Percentiles rank a stretch among this genome's conserved stretches.
phyloP scores from a whole-genome alignment of 2,888 invertebrate genomes.

The Micropterix aruncella region DNA sequence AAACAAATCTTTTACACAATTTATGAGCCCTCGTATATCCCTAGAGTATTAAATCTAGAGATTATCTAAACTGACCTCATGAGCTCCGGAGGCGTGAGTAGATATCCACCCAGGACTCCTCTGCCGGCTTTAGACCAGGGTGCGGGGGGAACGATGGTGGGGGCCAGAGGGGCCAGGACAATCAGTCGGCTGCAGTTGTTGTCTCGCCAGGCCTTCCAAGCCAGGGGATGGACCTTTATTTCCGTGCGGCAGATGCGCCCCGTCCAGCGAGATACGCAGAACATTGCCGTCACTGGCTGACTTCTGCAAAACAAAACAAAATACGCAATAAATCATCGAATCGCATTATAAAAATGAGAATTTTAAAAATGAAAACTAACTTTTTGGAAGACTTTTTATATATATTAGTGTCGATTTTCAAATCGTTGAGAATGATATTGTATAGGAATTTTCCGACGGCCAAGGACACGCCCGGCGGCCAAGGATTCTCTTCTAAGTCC shows the following conservation, averaged over 20 bases:
- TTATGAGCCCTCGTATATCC: too few species aligned
- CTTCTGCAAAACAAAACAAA: too few species aligned
- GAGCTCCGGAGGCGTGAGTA: conserved; percentile 46
- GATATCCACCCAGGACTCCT: conserved; percentile 51
- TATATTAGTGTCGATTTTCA: conserved; percentile 67
- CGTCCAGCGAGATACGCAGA: conserved; percentile 59
- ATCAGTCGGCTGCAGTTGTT: conserved; percentile 53
- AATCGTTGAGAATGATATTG: conserved; percentile 71
- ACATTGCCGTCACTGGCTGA: conserved; percentile 68
- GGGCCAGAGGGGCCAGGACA: conserved; percentile 59
- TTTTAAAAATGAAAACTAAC: too few species aligned
- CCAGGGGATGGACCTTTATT: conserved; percentile 72
- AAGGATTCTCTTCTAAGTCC: conserved; percentile 41
- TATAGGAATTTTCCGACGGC: conserved; percentile 75
- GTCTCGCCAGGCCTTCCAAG: conserved; percentile 52
- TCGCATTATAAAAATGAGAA: too few species aligned
- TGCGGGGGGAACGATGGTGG: conserved; percentile 70
- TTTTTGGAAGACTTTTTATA: conserved; percentile 36
- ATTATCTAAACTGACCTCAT: conserved; percentile 17
- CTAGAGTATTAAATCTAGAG: too few species aligned
- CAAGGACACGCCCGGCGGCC: conserved; percentile 49
- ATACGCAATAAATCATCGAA: too few species aligned
- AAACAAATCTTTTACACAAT: too few species aligned
- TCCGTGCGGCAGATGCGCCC: conserved; percentile 50
- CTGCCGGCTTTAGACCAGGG: conserved; percentile 61